phyloP scores from a whole-genome alignment of 1,140 invertebrate species.

The Proales similis region DNA sequence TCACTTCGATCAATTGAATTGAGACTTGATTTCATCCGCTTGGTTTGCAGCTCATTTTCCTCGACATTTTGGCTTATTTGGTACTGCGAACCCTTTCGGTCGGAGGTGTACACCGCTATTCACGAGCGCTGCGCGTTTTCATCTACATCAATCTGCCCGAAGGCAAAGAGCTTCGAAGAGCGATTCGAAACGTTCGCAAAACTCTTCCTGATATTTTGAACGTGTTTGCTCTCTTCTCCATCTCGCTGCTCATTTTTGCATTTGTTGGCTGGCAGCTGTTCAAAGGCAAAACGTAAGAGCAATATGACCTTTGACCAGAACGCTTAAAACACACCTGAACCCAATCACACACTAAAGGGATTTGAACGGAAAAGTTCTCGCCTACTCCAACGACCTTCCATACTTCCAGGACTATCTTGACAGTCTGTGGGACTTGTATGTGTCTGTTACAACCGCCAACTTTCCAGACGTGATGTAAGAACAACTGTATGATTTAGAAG shows the following conservation, averaged over 20 bases:
- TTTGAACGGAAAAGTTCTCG: constrained; percentile 39
- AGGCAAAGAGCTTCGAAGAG: constrained; percentile 54
- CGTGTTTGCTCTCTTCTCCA: constrained; percentile 55
- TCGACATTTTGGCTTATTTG: constrained; percentile 54
- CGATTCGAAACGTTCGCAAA: constrained; percentile 56
- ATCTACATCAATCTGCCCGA: constrained; percentile 57
- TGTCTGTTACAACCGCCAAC: constrained; percentile 58
- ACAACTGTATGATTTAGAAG: not conserved
- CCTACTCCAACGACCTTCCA: constrained; percentile 49
- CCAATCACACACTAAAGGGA: constrained; percentile 14
- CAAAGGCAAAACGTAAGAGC: constrained; percentile 43
- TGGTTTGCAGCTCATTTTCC: too few species aligned
- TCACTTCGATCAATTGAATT: constrained; percentile 6
- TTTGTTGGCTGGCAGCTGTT: constrained; percentile 57
- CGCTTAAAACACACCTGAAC: constrained; percentile 9
- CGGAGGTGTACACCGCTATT: constrained; percentile 50
- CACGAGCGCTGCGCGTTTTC: constrained; percentile 54
- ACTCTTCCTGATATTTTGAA: constrained; percentile 56
- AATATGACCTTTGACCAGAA: too few species aligned
- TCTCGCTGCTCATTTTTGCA: constrained; percentile 54
- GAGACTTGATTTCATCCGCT: too few species aligned
- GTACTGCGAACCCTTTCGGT: constrained; percentile 48
- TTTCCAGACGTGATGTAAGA: constrained; percentile 58
- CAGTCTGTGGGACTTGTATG: constrained; percentile 56
- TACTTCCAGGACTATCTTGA: constrained; percentile 56